phyloP scores from a whole-genome alignment of 2,797 vertebrate genomes.

The Potorous gilbertii region DNA sequence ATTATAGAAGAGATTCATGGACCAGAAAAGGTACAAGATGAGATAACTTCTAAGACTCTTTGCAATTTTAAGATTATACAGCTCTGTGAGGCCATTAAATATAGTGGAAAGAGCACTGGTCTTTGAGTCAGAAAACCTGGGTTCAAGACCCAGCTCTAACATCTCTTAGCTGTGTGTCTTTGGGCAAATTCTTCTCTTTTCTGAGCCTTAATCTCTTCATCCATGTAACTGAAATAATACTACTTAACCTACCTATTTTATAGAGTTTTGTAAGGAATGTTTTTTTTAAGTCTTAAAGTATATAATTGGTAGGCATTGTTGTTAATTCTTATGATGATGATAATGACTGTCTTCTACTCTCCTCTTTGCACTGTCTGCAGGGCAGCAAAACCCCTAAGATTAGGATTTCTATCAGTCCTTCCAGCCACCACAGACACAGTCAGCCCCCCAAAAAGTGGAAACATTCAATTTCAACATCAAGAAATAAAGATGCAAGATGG shows the following conservation, averaged over 20 bases:
- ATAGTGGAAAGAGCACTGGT: neutral
- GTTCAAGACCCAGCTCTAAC: neutral
- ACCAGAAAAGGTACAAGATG: neutral
- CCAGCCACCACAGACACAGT: neutral
- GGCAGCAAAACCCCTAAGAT: slow-evolving; percentile 51
- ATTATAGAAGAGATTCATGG: neutral
- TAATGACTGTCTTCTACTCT: neutral
- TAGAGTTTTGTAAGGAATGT: neutral
- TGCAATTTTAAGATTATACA: neutral
- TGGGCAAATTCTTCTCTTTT: neutral
- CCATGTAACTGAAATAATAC: neutral
- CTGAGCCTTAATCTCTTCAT: neutral
- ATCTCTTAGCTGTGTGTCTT: neutral
- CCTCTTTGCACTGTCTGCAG: slow-evolving; percentile 48
- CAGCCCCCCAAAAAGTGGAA: slow-evolving; percentile 18
- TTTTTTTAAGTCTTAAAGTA: neutral
- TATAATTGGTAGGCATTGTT: neutral
- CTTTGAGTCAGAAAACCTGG: neutral
- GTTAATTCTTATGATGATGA: neutral
- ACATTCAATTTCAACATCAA: slow-evolving; percentile 2
- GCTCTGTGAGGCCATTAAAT: neutral
- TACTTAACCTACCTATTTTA: neutral
- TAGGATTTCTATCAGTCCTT: slow-evolving; percentile 3
- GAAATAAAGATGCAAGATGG: slow-evolving; percentile 49
- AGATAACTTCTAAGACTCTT: neutral